These are phyloP conservation scores for Thymelicus sylvestris DNA, from an alignment of 2,888 invertebrate genomes.

Conservation along the genomic window DNA sequence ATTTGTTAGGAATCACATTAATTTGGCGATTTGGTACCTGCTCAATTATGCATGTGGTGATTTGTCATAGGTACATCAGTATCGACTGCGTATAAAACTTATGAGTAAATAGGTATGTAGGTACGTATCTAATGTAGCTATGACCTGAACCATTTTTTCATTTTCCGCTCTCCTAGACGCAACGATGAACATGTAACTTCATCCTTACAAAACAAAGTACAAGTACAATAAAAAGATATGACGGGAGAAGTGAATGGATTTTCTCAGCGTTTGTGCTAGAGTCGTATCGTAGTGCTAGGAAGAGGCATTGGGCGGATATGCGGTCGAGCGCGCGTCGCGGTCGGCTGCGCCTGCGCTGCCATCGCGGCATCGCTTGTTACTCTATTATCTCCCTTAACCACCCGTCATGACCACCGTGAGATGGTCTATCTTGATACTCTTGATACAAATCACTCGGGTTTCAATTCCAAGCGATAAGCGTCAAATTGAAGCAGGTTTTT, in stretches of 20 bases:
- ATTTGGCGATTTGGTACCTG: conserved; percentile 14
- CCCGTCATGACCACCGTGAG: conserved; percentile 67
- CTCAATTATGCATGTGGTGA: background rate
- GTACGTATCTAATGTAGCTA: no score
- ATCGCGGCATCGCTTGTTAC: conserved; percentile 76
- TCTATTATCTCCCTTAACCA: conserved; percentile 73
- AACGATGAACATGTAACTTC: no score
- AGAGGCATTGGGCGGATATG: conserved; percentile 74
- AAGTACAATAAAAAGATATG: conserved; percentile 7
- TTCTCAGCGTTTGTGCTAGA: conserved; percentile 39
- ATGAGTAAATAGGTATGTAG: no score
- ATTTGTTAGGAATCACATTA: conserved; percentile 3
- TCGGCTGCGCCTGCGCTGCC: conserved; percentile 72
- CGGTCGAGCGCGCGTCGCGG: conserved; percentile 78
- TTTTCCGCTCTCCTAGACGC: no score
- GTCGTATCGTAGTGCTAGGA: conserved; percentile 64
- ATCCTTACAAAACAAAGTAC: background rate
- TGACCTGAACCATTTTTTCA: no score
- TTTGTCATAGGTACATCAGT: no score
- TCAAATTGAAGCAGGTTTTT: conserved; percentile 27
- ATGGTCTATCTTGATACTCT: conserved; percentile 68
- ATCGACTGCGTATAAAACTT: no score
- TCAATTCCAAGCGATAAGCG: conserved; percentile 42
- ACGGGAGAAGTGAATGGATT: conserved; percentile 11
- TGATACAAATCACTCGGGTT: conserved; percentile 57